Evolutionary conservation across 1,140 invertebrate genomes (phyloP), one percentile per base, ranked within the genome.

Genomic region (Mamestra configurata): DNA sequence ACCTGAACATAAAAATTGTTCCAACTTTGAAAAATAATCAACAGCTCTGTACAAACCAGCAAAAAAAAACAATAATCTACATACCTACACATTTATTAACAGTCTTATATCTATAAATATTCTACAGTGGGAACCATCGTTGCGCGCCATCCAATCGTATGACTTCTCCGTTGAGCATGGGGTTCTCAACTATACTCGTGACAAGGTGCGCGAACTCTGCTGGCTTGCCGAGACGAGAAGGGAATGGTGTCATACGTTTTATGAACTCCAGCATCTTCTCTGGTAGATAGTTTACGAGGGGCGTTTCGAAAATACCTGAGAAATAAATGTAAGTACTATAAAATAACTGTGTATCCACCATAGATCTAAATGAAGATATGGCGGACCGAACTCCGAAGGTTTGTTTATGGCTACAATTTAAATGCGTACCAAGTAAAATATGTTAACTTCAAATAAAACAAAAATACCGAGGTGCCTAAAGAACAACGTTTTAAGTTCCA

Each of bases 121-220:
- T 77, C 73, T 92, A 94, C 37, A 94, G 73, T 0, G 93, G 93
- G 57, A 91, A 94, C 91, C 98, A 98, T 87, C 98, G 96, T 4
- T 99, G 94, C 18, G 98, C 98, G 37, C 99, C 99, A 95, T 99
- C 99, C 77, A 99, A 87, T 92, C 99, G 96, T 85, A 99, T 99
- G 0, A 97, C 97, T 95, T 99, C 98, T 15, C 98, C 99, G 95
- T 99, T 99, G 11, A 99, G 87, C 94, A 99, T 95, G 0, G 97
- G 98, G 95, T 99, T 99, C 89, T 98, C 97, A 64, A 99, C 96
- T 78, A 99, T 97, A 51, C 96, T 95, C 89, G 99, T 97, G 7
- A 98, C 99, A 51, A 99, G 89, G 68, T 98, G 97, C 0, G 99
- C 99, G 95, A 96, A 99, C 92, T 99, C 99, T 49, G 97, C 97